phyloP scores from a whole-genome alignment of 2,113 vertebrate species.

The Etia nguti region DNA sequence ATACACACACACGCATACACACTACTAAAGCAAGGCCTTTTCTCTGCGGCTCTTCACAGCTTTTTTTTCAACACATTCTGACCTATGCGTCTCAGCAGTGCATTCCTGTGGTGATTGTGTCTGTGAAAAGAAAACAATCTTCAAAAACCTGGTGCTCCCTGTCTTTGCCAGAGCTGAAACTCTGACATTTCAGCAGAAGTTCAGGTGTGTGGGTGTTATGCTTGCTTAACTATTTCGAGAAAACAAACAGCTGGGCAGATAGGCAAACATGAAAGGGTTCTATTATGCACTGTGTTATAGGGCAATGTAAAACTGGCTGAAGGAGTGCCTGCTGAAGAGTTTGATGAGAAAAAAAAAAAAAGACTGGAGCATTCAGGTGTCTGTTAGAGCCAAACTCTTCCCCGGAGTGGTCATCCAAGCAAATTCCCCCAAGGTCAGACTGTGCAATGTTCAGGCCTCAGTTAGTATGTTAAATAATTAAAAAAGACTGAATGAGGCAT shows the following conservation, averaged over 20 bases:
- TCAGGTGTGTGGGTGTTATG: constrained; percentile 9
- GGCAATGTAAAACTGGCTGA: neutral
- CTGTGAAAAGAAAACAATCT: constrained; percentile 42
- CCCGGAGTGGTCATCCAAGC: neutral
- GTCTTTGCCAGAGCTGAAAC: neutral
- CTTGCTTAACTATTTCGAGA: constrained; percentile 22
- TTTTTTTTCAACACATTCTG: constrained; percentile 21
- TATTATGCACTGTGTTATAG: neutral
- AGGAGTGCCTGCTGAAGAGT: neutral
- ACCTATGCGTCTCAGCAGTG: neutral
- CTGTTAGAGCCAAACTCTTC: neutral
- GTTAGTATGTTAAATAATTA: neutral
- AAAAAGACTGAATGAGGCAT: neutral
- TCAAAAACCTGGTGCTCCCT: constrained; percentile 11
- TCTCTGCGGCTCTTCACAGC: neutral
- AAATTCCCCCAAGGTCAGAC: neutral
- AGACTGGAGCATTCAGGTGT: neutral
- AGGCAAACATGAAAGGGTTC: neutral
- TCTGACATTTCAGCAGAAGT: constrained; percentile 5
- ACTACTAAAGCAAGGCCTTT: neutral
- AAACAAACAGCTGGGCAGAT: constrained; percentile 23
- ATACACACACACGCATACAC: neutral
- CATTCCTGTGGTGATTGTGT: constrained; percentile 46
- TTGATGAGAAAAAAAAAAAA: neutral
- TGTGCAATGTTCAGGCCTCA: neutral